A percentile compares a stretch with the other conserved stretches of the same genome.
Evolutionary conservation across 2,113 vertebrate genomes (phyloP).

Genomic region (Microtus ochrogaster): DNA sequence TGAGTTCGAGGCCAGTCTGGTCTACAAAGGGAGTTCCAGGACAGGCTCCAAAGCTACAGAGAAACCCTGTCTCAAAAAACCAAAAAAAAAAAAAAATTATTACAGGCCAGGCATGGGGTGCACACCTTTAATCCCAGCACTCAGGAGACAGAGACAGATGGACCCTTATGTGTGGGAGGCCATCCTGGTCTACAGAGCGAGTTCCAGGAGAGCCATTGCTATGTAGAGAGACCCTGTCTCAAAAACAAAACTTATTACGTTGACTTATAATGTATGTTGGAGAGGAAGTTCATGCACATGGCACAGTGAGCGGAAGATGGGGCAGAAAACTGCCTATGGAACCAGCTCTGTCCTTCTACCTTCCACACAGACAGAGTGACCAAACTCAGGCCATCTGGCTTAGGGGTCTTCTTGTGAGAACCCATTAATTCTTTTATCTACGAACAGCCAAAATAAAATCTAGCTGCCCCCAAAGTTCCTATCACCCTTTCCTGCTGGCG

Average conservation of each 20-base stretch:
- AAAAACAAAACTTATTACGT: background rate
- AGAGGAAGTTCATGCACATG: background rate
- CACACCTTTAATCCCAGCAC: background rate
- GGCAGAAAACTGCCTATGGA: background rate
- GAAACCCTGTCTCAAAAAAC: too few species aligned
- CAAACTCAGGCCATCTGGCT: background rate
- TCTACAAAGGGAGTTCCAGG: too few species aligned
- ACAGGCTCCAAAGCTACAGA: too few species aligned
- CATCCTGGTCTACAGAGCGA: background rate
- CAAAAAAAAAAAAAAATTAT: too few species aligned
- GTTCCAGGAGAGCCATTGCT: background rate
- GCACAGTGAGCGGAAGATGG: too few species aligned
- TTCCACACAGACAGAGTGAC: background rate
- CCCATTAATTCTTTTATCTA: background rate
- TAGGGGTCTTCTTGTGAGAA: background rate
- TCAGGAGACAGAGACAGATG: background rate
- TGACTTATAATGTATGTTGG: background rate
- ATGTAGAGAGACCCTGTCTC: background rate
- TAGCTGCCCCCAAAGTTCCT: background rate
- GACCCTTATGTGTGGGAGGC: background rate
- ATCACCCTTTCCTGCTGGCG: accelerated
- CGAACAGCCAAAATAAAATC: background rate
- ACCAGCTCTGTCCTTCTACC: background rate
- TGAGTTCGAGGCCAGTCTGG: too few species aligned
- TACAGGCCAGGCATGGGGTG: background rate